Evolutionary conservation across 2,888 invertebrate genomes (phyloP), one percentile per base, ranked within the genome.

Genomic region (Microplitis manilae): DNA sequence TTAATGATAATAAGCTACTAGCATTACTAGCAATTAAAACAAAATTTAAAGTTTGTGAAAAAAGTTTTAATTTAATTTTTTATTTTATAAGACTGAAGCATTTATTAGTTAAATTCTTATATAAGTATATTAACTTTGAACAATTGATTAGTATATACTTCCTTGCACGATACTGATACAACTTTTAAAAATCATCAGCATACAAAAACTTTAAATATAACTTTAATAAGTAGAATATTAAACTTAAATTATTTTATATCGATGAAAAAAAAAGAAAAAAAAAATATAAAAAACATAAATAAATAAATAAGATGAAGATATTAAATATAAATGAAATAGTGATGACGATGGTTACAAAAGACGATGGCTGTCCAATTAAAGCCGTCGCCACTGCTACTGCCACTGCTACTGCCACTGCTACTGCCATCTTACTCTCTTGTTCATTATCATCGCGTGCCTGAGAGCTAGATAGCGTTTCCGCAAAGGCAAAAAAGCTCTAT

Each of bases 351-450:
- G 50, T 50, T 50, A 50, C 13, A 50, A 61, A 39, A 72, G 41
- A 72, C 71, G 71, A 72, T 62, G 62, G 71, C 71, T 72, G 71
- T 72, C 71, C 71, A 72, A 72, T 72, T 72, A 72, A 72, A 72
- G 62, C 60, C 62, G 40, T 40, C 40, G 60, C 61, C 61, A 5
- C 5, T 5, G 50, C 50, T 13, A 2, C 2, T 4, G 30, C 2
- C 4, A 30, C 30, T 30, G 30, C 30, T 4, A 50, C 13, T 13
- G 50, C 50, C 13, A 50, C 50, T 30, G 30, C 30, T 4, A 50
- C 13, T 13, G 50, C 50, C 13, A 50, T 13, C 50, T 50, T 50
- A 50, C 50, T 50, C 50, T 60, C 71, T 72, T 72, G 17, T 39
- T 39, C 39, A 62, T 72, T 61, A 39, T 72, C 62, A 72, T 72